A percentile compares a stretch with the other conserved stretches of the same genome.
These are phyloP conservation scores for Ptychadena robeensis DNA, from an alignment of 2,797 vertebrate genomes.

Conservation along the genomic window DNA sequence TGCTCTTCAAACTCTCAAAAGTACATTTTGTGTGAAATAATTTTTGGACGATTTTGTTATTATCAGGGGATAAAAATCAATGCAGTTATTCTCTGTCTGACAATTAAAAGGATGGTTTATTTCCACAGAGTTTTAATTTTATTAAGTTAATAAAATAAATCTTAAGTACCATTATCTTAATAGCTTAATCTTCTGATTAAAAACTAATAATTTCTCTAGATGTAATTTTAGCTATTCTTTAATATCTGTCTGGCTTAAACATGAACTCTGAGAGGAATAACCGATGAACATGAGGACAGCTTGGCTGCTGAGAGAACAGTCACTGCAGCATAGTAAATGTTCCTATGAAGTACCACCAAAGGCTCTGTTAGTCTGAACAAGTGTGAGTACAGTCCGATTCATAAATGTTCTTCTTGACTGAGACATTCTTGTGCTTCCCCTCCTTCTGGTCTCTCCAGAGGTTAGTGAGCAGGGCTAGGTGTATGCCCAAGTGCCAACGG, in stretches of 20 bases:
- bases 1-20: constrained; percentile 60
- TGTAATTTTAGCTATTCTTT: constrained; percentile 63
- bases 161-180: constrained; percentile 74
- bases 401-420: too few relatives aligned
- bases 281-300: constrained; percentile 41
- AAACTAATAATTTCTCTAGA: constrained; percentile 71
- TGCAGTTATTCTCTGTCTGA: constrained; percentile 69
- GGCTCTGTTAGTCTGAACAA: too few relatives aligned
- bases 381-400: too few relatives aligned
- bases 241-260: constrained; percentile 59
- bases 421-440: too few relatives aligned
- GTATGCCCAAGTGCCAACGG: too few relatives aligned
- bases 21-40: constrained; percentile 58
- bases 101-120: constrained; percentile 75
- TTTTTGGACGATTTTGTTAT: constrained; percentile 64
- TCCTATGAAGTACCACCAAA: too few relatives aligned
- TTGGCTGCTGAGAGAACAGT: constrained; percentile 15
- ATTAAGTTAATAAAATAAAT: constrained; percentile 74
- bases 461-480: too few relatives aligned
- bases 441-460: too few relatives aligned
- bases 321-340: constrained; percentile 11
- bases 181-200: constrained; percentile 70
- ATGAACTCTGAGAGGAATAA: constrained; percentile 54
- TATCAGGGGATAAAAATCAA: constrained; percentile 72
- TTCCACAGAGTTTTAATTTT: constrained; percentile 73